Evolutionary conservation across 92 coral and sea anemone genomes (phyloP).

Genomic region (Zoanthus solanderi): DNA sequence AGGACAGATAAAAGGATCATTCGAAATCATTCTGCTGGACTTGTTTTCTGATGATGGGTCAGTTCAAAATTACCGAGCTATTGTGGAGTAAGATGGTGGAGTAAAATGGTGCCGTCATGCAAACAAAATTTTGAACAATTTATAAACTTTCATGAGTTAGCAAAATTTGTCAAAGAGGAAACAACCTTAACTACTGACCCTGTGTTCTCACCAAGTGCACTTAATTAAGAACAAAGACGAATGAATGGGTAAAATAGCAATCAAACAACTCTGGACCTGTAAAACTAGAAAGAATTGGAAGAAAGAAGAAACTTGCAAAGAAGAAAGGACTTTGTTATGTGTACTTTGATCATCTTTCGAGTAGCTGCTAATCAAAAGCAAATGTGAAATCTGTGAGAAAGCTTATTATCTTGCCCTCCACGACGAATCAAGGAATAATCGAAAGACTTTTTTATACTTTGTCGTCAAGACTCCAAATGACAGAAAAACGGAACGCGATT

Average conservation of each 20-base stretch:
- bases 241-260: neutral
- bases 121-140: too few relatives aligned
- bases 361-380: constrained; percentile 47
- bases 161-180: constrained; percentile 46
- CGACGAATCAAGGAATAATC: constrained; percentile 22
- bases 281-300: constrained; percentile 39
- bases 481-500: constrained; percentile 26
- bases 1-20: too few relatives aligned
- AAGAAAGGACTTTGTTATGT: constrained; percentile 46
- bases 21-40: too few relatives aligned
- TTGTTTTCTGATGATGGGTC: too few relatives aligned
- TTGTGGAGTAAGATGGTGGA: too few relatives aligned
- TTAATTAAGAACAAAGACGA: constrained; percentile 33
- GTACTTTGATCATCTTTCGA: constrained; percentile 61
- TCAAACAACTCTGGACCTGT: neutral
- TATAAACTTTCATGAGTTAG: constrained; percentile 8
- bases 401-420: constrained; percentile 57
- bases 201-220: constrained; percentile 56
- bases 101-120: too few relatives aligned
- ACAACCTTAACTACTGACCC: constrained; percentile 59
- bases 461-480: constrained; percentile 30
- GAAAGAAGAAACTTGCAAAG: constrained; percentile 39
- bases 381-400: constrained; percentile 44
- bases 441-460: constrained; percentile 15
- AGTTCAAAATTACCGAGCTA: too few relatives aligned